phyloP scores from a whole-genome alignment of 2,113 vertebrate genomes.

The Brachypodius melanocephalos region DNA sequence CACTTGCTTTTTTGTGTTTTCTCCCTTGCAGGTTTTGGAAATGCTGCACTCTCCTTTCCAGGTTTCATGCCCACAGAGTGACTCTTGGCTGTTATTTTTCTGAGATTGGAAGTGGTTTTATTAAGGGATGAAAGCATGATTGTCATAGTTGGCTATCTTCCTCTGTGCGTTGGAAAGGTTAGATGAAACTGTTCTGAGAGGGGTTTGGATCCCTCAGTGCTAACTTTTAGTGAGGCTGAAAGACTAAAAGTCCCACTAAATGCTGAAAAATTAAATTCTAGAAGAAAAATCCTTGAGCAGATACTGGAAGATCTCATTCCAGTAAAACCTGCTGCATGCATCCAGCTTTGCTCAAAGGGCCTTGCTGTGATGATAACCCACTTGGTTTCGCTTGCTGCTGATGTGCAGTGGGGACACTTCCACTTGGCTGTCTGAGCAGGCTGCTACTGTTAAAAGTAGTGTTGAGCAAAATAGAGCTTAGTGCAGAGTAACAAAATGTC shows the following conservation, averaged over 20 bases:
- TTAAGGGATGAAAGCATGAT: not conserved
- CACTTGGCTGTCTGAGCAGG: slow-evolving; percentile 68
- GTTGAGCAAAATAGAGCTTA: not conserved
- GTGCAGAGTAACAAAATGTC: not conserved
- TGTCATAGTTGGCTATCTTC: not conserved
- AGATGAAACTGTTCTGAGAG: not conserved
- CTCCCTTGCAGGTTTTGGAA: not conserved
- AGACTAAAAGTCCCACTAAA: not conserved
- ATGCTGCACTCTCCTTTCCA: not conserved
- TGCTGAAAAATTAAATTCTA: not conserved
- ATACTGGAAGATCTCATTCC: not conserved
- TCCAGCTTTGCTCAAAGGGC: not conserved
- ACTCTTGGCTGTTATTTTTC: not conserved
- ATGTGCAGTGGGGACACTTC: slow-evolving; percentile 40
- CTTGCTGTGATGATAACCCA: slow-evolving; percentile 48
- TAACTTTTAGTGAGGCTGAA: not conserved
- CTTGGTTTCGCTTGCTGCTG: slow-evolving; percentile 59
- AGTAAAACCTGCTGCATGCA: not conserved
- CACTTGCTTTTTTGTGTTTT: not conserved
- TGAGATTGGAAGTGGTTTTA: not conserved
- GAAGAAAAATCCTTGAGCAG: not conserved
- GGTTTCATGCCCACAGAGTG: not conserved
- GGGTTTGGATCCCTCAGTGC: not conserved
- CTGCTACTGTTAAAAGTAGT: not conserved
- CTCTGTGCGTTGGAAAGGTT: not conserved